Evolutionary conservation across 2,797 vertebrate species (phyloP).

Genomic region (Echeneis naucrates): DNA sequence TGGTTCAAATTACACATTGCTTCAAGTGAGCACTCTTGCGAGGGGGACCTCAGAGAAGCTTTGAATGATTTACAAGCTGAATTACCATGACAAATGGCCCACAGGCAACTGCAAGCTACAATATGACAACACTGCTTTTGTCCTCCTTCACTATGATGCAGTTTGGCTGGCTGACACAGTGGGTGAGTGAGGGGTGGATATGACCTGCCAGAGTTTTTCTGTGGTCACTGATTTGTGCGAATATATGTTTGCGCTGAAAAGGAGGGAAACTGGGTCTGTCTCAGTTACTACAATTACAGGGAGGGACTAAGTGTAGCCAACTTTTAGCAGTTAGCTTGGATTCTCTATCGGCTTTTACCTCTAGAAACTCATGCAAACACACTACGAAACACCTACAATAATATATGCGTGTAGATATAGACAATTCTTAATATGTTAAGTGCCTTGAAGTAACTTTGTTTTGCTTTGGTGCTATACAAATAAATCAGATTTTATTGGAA

Average conservation of each 20-base stretch:
- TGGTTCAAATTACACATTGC: slow-evolving; percentile 61
- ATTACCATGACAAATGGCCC: slow-evolving; percentile 61
- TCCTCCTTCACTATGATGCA: slow-evolving; percentile 31
- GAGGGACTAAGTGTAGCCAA: slow-evolving; percentile 31
- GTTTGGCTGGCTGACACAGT: slow-evolving; percentile 33
- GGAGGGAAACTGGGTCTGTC: slow-evolving; percentile 1
- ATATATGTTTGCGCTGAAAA: slow-evolving; percentile 30
- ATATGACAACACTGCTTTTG: slow-evolving; percentile 48
- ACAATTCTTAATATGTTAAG: too few species aligned
- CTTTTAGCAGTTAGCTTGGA: slow-evolving; percentile 38
- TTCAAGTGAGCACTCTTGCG: slow-evolving; percentile 27
- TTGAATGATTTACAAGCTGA: slow-evolving; percentile 58
- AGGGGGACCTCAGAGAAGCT: slow-evolving; percentile 42
- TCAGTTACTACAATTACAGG: slow-evolving; percentile 40
- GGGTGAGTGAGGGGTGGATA: slow-evolving; percentile 14
- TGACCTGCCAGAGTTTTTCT: slow-evolving; percentile 62
- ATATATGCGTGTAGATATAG: neutral
- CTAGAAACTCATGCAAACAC: slow-evolving; percentile 28
- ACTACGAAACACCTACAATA: slow-evolving; percentile 11
- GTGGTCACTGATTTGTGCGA: slow-evolving; percentile 31
- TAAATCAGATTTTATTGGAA: too few species aligned
- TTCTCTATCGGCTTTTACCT: slow-evolving; percentile 10
- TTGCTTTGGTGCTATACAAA: too few species aligned
- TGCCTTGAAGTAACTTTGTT: too few species aligned
- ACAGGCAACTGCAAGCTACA: slow-evolving; percentile 13